These are phyloP conservation scores for Acrocera orbiculus DNA, from an alignment of 2,888 invertebrate species.

Conservation along the genomic window DNA sequence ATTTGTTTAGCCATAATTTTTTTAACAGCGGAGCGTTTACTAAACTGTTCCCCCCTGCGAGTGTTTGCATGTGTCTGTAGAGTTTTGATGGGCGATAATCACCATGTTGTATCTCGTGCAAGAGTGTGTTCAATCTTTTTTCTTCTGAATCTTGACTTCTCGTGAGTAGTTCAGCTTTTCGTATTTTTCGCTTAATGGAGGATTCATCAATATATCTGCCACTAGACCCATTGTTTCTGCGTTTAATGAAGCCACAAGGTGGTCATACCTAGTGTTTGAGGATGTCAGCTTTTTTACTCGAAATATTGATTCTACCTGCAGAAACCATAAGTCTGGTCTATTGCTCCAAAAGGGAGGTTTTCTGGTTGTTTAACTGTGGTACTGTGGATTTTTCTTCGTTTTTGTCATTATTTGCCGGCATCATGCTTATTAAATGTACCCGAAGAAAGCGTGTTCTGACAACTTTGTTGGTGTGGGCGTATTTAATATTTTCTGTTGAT, in stretches of 20 bases:
- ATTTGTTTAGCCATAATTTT: slow-evolving; percentile 2
- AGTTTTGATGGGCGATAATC: not conserved
- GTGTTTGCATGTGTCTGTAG: not conserved
- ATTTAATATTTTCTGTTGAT: too few species aligned
- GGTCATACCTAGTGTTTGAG: slow-evolving; percentile 4
- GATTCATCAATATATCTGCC: slow-evolving; percentile 2
- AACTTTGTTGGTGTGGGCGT: too few species aligned
- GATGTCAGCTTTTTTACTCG: slow-evolving; percentile 1
- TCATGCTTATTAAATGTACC: too few species aligned
- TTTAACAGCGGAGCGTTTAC: not conserved
- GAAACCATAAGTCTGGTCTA: slow-evolving; percentile 4
- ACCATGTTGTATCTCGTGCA: not conserved
- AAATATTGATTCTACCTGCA: slow-evolving; percentile 4
- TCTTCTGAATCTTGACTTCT: slow-evolving; percentile 3
- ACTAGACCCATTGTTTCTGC: slow-evolving; percentile 3
- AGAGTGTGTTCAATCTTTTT: not conserved
- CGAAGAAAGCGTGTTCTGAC: too few species aligned
- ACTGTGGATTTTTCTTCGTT: too few species aligned
- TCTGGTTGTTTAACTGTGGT: too few species aligned
- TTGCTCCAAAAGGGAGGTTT: slow-evolving; percentile 4
- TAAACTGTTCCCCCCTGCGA: not conserved
- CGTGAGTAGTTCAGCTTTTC: slow-evolving; percentile 3
- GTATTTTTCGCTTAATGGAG: not conserved
- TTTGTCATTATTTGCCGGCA: too few species aligned
- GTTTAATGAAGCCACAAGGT: not conserved